phyloP scores from a whole-genome alignment of 2,113 vertebrate species.

The Peromyscus leucopus region DNA sequence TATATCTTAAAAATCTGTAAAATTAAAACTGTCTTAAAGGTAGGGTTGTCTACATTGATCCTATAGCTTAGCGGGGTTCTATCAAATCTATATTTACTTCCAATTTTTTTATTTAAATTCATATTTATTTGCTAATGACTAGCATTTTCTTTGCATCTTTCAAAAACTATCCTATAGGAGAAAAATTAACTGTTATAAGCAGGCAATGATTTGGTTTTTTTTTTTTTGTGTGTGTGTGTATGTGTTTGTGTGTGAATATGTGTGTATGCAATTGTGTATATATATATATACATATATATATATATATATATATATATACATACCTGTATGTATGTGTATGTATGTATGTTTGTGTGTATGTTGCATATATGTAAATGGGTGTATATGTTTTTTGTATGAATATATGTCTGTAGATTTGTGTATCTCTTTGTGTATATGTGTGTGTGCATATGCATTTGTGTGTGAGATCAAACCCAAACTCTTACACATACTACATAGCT shows the following conservation, averaged over 20 bases:
- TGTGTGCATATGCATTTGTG: background rate
- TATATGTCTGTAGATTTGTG: background rate
- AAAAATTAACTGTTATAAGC: background rate
- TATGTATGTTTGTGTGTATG: background rate
- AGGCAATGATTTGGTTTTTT: background rate
- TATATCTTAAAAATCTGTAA: background rate
- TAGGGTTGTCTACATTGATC: background rate
- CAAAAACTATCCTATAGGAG: background rate
- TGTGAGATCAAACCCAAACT: background rate
- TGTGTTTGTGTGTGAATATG: background rate
- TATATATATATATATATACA: background rate
- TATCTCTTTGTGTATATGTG: background rate
- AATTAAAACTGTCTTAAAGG: constrained; percentile 23
- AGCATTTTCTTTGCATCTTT: constrained; percentile 42
- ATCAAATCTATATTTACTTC: background rate
- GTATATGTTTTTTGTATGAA: background rate
- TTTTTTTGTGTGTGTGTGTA: background rate
- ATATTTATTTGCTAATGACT: constrained; percentile 26
- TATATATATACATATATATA: background rate
- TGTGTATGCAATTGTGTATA: background rate
- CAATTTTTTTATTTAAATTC: constrained; percentile 30
- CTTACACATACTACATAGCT: background rate
- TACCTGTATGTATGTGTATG: too few relatives aligned
- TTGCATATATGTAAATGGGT: background rate
- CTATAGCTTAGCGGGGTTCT: background rate